Conservation (phyloP, 2,797 vertebrate genomes). For the Muscicapa striata region DNA sequence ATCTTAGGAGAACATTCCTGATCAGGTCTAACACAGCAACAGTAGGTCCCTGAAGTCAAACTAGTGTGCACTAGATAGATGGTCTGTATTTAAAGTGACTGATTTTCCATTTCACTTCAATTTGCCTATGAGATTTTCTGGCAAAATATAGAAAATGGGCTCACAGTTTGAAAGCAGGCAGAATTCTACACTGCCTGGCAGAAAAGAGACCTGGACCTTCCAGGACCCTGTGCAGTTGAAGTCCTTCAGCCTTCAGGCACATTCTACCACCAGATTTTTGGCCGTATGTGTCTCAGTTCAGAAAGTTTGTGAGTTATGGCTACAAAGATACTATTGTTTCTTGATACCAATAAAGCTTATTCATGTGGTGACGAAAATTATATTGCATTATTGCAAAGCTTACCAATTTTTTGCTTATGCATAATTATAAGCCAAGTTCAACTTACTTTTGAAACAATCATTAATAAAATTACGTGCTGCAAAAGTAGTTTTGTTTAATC, state of each 20-base stretch:
- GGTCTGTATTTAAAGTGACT: background rate
- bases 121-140: background rate
- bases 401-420: background rate
- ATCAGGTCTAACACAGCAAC: background rate
- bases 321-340: background rate
- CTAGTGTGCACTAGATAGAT: background rate
- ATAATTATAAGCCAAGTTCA: background rate
- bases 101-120: background rate
- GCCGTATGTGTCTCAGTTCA: background rate
- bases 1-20: background rate
- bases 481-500: background rate
- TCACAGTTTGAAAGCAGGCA: background rate
- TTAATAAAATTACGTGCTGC: background rate
- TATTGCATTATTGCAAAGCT: background rate
- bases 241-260: background rate
- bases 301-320: background rate
- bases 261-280: background rate
- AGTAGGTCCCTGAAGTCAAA: background rate
- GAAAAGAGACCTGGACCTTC: background rate
- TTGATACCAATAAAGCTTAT: background rate
- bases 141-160: background rate
- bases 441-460: background rate
- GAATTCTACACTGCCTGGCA: background rate
- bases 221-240: fast-evolving
- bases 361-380: background rate